These are phyloP conservation scores for Lypha dubia DNA, from an alignment of 2,888 invertebrate genomes.

Conservation along the genomic window DNA sequence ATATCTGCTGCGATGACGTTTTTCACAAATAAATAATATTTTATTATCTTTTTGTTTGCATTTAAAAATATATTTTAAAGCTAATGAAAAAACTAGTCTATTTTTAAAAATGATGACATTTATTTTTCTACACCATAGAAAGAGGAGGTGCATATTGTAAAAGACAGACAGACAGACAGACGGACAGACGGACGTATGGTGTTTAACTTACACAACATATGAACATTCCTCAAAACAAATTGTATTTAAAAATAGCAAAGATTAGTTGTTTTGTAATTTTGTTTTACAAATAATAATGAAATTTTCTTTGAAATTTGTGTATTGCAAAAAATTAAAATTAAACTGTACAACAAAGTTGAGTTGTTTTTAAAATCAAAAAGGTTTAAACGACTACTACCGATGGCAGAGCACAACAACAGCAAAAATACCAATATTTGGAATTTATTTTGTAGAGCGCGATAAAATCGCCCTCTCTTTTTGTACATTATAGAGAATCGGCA, in stretches of 20 bases:
- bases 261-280: not conserved
- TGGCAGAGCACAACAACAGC: no score
- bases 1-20: constrained; percentile 37
- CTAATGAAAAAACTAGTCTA: constrained; percentile 13
- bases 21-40: constrained; percentile 39
- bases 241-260: not conserved
- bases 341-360: not conserved
- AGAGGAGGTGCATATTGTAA: not conserved
- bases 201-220: constrained; percentile 7
- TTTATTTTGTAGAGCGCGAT: no score
- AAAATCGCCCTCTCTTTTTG: no score
- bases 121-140: not conserved
- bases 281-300: not conserved
- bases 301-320: not conserved
- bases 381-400: no score
- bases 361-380: no score
- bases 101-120: constrained; percentile 57
- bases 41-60: not conserved
- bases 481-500: no score
- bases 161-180: not conserved
- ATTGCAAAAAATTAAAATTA: not conserved
- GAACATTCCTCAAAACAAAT: not conserved
- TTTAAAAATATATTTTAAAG: not conserved
- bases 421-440: no score
- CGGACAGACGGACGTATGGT: not conserved